Evolutionary conservation across 92 coral and sea anemone genomes (phyloP), one percentile per base, ranked within the genome.

Genomic region (Epizoanthus illoricatus): DNA sequence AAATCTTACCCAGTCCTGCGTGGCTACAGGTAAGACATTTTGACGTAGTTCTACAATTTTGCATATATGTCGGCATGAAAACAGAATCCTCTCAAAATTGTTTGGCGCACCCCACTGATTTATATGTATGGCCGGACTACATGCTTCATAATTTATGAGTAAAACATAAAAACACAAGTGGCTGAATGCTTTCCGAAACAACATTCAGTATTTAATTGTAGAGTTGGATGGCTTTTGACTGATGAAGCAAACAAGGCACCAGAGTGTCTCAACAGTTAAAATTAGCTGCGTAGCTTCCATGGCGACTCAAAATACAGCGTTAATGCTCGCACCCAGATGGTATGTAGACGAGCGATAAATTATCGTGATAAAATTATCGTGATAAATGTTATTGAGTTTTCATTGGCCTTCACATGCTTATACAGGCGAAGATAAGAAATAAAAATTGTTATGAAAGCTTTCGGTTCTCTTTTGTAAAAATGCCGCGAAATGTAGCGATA

Each of bases 131-230:
- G 82, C 23, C n/a, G n/a, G 59, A 21, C 60, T 78, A 17, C 12
- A 20, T 63, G 28, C 71, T 78, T 63, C 82, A 78, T 78, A 78
- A 78, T 78, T 78, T 20, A 78, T 78, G 82, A 78, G 82, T 62
- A 42, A 78, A 64, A 78, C 20, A 63, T 60, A 78, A 62, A 78
- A 58, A 45, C 49, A 62, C 56, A 76, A 78, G 82, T 78, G 61
- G 40, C 42, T 64, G 82, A 78, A 78, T 43, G 71, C 82, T 63
- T 63, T 78, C 49, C 54, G 82, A 43, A 78, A 64, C 82, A 78
- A 78, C 65, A 78, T 78, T 62, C 60, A 16, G 24, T 43, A 20
- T 42, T 20, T 24, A 33, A 60, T 78, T 21, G 19, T 45, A 11
- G 59, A 43, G 60, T 39, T 63, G 21, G 24, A 75, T 8, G 42